Evolutionary conservation across 2,797 vertebrate genomes (phyloP).

Genomic region (Serranus cabrilla): DNA sequence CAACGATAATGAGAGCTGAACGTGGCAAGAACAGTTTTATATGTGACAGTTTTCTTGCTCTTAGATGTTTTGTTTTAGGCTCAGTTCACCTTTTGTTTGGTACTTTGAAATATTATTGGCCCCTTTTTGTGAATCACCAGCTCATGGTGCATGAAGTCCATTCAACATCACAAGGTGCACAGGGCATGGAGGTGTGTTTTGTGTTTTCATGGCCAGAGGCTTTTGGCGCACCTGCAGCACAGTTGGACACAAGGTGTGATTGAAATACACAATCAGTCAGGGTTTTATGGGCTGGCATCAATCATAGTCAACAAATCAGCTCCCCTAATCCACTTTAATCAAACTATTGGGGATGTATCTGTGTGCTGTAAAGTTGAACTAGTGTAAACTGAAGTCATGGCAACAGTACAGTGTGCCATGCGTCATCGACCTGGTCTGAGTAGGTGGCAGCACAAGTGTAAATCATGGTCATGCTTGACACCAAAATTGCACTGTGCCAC

Average conservation of each 20-base stretch:
- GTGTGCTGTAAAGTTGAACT: background rate
- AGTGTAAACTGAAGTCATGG: conserved; percentile 4
- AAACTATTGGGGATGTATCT: background rate
- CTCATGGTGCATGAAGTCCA: conserved; percentile 15
- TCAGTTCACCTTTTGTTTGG: conserved; percentile 14
- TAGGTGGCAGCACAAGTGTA: conserved; percentile 29
- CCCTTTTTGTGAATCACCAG: background rate
- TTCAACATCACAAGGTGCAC: conserved; percentile 16
- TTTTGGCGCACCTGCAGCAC: background rate
- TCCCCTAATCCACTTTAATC: background rate
- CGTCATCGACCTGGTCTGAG: conserved; percentile 32
- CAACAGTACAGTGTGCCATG: background rate
- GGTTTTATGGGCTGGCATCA: conserved; percentile 2
- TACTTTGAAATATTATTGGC: background rate
- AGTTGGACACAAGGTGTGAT: conserved; percentile 20
- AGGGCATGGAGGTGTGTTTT: conserved; percentile 16
- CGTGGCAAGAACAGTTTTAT: conserved; percentile 35
- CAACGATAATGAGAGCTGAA: conserved; percentile 58
- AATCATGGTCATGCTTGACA: conserved; percentile 53
- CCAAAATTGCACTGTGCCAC: conserved; percentile 51
- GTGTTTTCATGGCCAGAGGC: conserved; percentile 27
- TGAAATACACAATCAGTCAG: conserved; percentile 1
- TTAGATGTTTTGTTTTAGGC: conserved; percentile 22
- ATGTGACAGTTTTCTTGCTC: conserved; percentile 42
- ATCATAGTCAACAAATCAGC: background rate